A percentile compares a stretch with the other conserved stretches of the same genome.
These are phyloP conservation scores for Anthopleura sola DNA, from an alignment of 64 coral and sea anemone species.

Conservation along the genomic window DNA sequence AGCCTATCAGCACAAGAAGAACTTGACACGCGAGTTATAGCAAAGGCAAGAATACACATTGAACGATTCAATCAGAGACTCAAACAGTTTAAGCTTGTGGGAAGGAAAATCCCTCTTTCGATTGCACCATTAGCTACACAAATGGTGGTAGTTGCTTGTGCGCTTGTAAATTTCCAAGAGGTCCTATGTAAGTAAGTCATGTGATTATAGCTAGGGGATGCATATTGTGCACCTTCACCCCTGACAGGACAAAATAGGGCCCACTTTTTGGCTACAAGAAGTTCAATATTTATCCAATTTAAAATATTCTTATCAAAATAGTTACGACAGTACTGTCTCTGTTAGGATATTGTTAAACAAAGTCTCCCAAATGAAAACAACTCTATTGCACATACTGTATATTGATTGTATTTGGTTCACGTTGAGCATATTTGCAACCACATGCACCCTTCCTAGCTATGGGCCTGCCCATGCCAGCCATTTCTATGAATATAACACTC, in stretches of 20 bases:
- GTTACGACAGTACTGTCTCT: background rate
- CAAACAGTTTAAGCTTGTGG: slow-evolving; percentile 53
- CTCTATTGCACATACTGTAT: too few relatives aligned
- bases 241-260: too few relatives aligned
- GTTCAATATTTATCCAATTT: background rate
- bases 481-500: too few relatives aligned
- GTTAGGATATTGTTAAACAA: background rate
- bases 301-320: background rate
- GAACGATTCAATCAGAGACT: slow-evolving; percentile 48
- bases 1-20: slow-evolving; percentile 41
- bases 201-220: background rate
- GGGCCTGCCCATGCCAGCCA: too few relatives aligned
- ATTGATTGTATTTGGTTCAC: too few relatives aligned
- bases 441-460: too few relatives aligned
- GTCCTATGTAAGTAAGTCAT: slow-evolving; percentile 5
- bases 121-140: slow-evolving; percentile 38
- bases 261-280: background rate
- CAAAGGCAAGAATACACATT: slow-evolving; percentile 58
- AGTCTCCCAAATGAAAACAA: too few relatives aligned
- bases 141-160: slow-evolving; percentile 50
- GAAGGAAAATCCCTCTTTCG: slow-evolving; percentile 23
- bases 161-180: slow-evolving; percentile 64
- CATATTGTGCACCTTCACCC: too few relatives aligned
- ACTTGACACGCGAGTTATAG: slow-evolving; percentile 40
- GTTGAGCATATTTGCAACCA: too few relatives aligned